Percentiles rank a stretch among this genome's conserved stretches.
Conservation (phyloP, 1,140 invertebrate species). For the Mizuhopecten yessoensis region DNA sequence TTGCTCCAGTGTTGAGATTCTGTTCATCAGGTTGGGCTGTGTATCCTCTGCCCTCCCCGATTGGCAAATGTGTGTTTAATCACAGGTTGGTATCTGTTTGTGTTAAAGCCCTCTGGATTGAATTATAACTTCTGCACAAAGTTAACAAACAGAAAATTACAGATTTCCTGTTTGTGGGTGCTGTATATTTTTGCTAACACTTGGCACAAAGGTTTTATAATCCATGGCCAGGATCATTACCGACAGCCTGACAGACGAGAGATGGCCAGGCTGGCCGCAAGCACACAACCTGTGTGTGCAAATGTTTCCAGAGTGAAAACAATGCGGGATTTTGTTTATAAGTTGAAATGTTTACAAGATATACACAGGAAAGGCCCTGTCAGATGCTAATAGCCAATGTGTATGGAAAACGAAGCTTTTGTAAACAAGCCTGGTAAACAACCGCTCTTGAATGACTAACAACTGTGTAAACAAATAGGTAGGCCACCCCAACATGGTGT, state of each 20-base stretch:
- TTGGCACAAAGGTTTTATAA: slow-evolving; percentile 28
- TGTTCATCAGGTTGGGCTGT: not conserved
- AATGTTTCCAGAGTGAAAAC: slow-evolving; percentile 29
- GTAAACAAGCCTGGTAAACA: slow-evolving; percentile 71
- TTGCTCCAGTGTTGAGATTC: not conserved
- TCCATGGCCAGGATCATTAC: not conserved
- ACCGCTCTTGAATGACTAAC: slow-evolving; percentile 58
- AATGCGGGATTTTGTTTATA: slow-evolving; percentile 35
- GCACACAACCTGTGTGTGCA: not conserved
- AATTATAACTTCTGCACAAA: slow-evolving; percentile 39
- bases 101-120: slow-evolving; percentile 29
- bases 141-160: slow-evolving; percentile 39
- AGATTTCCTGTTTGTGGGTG: slow-evolving; percentile 7
- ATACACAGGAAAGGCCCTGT: slow-evolving; percentile 53
- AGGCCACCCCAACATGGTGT: slow-evolving; percentile 66
- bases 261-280: not conserved
- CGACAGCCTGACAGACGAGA: not conserved
- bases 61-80: not conserved
- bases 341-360: slow-evolving; percentile 51
- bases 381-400: slow-evolving; percentile 54
- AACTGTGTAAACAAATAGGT: slow-evolving; percentile 71
- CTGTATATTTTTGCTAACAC: slow-evolving; percentile 23
- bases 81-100: slow-evolving; percentile 32
- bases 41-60: not conserved
- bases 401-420: slow-evolving; percentile 62